A percentile compares a stretch with the other conserved stretches of the same genome.
phyloP scores from a whole-genome alignment of 2,113 vertebrate species.

The Desmodus rotundus region DNA sequence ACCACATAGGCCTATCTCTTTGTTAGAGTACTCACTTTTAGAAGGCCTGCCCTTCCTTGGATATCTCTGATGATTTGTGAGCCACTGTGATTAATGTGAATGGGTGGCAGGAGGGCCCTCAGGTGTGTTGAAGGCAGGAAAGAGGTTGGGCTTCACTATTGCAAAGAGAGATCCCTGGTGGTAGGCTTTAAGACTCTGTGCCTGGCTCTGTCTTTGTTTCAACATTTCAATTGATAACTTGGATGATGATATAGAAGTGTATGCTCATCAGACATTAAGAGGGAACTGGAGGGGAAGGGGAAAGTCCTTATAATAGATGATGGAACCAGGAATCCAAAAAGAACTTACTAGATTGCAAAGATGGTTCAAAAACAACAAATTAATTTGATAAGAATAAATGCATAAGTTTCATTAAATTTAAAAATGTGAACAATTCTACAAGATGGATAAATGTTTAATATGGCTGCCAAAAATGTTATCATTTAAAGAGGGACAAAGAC shows the following conservation, averaged over 20 bases:
- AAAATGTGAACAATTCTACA: not conserved
- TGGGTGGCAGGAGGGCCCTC: not conserved
- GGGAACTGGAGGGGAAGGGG: not conserved
- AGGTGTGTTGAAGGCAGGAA: not conserved
- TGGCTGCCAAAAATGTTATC: not conserved
- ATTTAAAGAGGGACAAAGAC: not conserved
- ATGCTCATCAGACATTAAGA: not conserved
- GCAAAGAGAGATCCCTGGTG: not conserved
- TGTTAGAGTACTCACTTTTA: not conserved
- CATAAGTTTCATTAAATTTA: conserved; percentile 8
- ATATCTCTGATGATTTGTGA: not conserved
- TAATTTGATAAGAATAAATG: not conserved
- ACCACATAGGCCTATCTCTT: not conserved
- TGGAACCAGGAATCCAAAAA: not conserved
- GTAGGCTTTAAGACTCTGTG: not conserved
- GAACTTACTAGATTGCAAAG: conserved; percentile 8
- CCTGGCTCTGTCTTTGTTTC: not conserved
- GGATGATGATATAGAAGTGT: not conserved
- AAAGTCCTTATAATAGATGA: not conserved
- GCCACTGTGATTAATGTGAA: not conserved
- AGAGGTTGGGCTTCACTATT: not conserved
- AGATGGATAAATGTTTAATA: not conserved
- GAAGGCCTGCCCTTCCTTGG: not conserved
- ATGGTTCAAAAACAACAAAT: not conserved
- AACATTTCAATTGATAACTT: conserved; percentile 3